phyloP scores from a whole-genome alignment of 2,888 invertebrate genomes.

The Eustalomyia histrio region DNA sequence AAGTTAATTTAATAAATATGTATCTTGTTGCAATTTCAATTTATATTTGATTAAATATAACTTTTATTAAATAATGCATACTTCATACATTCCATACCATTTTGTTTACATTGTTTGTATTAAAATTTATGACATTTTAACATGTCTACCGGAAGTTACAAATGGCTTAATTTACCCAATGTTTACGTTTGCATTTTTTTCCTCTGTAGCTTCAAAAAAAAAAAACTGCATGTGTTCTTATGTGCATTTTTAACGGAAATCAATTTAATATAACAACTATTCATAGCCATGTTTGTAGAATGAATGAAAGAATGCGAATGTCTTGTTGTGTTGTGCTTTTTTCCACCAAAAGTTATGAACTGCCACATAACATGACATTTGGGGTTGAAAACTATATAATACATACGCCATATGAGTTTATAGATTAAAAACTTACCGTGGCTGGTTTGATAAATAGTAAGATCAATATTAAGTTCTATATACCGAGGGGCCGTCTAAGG shows the following conservation, averaged over 20 bases:
- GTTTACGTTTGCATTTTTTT: slow-evolving; percentile 50
- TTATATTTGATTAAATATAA: slow-evolving; percentile 31
- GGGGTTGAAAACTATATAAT: slow-evolving; percentile 40
- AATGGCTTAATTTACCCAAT: slow-evolving; percentile 64
- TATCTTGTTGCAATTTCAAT: slow-evolving; percentile 24
- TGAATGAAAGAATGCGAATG: no score
- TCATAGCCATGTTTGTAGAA: slow-evolving; percentile 26
- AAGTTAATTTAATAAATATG: slow-evolving; percentile 38
- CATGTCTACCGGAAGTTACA: slow-evolving; percentile 62
- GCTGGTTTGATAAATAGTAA: background rate
- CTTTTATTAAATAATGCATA: slow-evolving; percentile 8
- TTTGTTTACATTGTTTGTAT: background rate
- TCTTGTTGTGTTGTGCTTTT: slow-evolving; percentile 25
- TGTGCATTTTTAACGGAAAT: slow-evolving; percentile 49
- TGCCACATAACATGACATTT: slow-evolving; percentile 61
- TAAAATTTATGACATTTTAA: slow-evolving; percentile 61
- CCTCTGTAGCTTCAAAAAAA: slow-evolving; percentile 16
- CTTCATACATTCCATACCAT: no score
- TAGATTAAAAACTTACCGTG: background rate
- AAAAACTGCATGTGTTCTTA: slow-evolving; percentile 26
- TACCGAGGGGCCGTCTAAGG: no score
- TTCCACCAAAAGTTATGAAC: slow-evolving; percentile 59
- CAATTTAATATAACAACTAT: slow-evolving; percentile 61
- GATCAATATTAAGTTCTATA: background rate
- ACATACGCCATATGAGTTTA: background rate